Evolutionary conservation across 2,797 vertebrate genomes (phyloP), one percentile per base, ranked within the genome.

Genomic region (Arnoldichthys spilopterus): DNA sequence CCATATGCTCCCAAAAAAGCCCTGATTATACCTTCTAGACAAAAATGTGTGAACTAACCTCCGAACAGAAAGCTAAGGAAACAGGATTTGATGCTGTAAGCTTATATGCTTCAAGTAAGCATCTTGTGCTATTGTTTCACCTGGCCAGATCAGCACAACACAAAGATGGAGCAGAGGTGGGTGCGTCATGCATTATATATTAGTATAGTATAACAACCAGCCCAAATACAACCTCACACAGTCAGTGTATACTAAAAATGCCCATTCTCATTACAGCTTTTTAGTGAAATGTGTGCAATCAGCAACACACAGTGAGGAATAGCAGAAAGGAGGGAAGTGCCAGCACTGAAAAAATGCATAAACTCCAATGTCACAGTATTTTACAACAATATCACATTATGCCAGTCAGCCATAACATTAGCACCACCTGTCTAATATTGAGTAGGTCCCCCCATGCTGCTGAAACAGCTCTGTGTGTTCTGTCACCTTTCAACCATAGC

Each of bases 251-350:
- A 30, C 24, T 18, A 49, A 68, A 68, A 47, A 68, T 68, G 22
- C 24, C 24, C 40, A 47, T 47, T 7, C 47, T 49, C 43, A 68
- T 68, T 68, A 68, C 37, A 45, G 63, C 40, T 45, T 67, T 63
- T 67, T 67, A 45, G 37, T 26, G 11, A 69, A 69, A 69, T 49
- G 45, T 49, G 66, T 69, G 45, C 45, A 51, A 49, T 69, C 66
- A 69, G 66, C 15, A 43, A 43, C 45, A 26, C 20, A 0, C 47
- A n/a, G 45, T 53, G 34, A 34, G 47, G 24, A 64, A 30, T 13
- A 26, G 28, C 61, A 20, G 58, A 2, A 59, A 59, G 56, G 56
- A 59, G 28, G 15, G 58, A 16, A 32, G 58, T 61, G 58, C 15
- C 28, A 32, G 58, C 26, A 16, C 56, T 28, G 28, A 24, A 59